phyloP scores from a whole-genome alignment of 2,797 vertebrate genomes.

The Carduelis carduelis region DNA sequence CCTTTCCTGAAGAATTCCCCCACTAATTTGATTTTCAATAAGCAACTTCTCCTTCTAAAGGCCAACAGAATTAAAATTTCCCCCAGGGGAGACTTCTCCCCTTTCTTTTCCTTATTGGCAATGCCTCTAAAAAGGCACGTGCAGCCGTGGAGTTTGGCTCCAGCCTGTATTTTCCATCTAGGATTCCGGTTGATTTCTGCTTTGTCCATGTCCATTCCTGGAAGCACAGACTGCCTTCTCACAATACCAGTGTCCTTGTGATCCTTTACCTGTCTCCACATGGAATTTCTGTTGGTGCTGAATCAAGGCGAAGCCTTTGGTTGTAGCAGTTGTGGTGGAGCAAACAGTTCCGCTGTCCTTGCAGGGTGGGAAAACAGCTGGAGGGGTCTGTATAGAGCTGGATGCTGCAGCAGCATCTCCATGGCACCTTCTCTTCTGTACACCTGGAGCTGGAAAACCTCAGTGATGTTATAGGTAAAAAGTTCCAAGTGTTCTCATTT shows the following conservation, averaged over 20 bases:
- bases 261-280: neutral
- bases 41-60: neutral
- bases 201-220: neutral
- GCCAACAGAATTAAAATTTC: neutral
- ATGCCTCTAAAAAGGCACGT: rapidly evolving
- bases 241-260: neutral
- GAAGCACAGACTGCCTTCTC: neutral
- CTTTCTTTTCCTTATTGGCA: neutral
- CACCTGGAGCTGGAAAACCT: neutral
- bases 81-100: neutral
- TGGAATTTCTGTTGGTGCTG: neutral
- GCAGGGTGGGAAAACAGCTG: neutral
- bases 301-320: neutral
- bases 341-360: neutral
- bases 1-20: neutral
- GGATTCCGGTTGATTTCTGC: neutral
- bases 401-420: neutral
- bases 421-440: neutral
- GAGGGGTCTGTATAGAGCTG: neutral
- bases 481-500: neutral
- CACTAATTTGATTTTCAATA: neutral
- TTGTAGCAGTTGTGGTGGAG: neutral
- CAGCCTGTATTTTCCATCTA: neutral
- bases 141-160: neutral
- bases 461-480: neutral